phyloP scores from a whole-genome alignment of 2,888 invertebrate genomes.

The Gryllus longicercus region DNA sequence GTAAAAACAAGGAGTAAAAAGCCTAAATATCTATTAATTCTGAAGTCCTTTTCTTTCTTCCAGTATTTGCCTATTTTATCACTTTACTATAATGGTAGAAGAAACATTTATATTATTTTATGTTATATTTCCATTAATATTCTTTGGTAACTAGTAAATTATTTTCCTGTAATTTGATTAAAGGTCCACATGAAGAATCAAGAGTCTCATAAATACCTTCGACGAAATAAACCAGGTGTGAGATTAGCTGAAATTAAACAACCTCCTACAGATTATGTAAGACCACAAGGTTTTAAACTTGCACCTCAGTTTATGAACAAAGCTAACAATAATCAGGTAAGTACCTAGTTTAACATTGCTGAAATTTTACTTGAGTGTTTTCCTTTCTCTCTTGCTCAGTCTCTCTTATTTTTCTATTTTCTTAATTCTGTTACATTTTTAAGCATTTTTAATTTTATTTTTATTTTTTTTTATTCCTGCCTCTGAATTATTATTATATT shows the following conservation, averaged over 20 bases:
- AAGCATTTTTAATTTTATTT: neutral
- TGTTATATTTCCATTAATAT: neutral
- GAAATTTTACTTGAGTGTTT: no score
- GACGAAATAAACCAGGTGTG: slow-evolving; percentile 61
- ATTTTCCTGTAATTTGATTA: no score
- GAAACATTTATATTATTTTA: no score
- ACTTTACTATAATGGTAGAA: no score
- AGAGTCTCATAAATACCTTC: slow-evolving; percentile 62
- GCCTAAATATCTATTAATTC: no score
- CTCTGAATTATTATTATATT: neutral
- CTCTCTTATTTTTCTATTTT: no score
- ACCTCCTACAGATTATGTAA: slow-evolving; percentile 56
- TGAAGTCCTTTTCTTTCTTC: no score
- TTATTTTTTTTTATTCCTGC: neutral
- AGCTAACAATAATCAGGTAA: slow-evolving; percentile 29
- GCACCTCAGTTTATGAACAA: slow-evolving; percentile 30
- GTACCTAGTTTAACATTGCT: neutral
- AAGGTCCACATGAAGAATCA: slow-evolving; percentile 66
- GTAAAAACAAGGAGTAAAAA: no score
- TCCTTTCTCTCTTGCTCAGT: no score
- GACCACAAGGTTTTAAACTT: slow-evolving; percentile 53
- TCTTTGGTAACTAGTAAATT: slow-evolving; percentile 25
- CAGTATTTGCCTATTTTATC: no score
- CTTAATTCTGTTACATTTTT: neutral
- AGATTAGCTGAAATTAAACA: slow-evolving; percentile 54